Base-by-base conservation (phyloP, 2,888 invertebrate species). In the Trichacis sp. region DNA sequence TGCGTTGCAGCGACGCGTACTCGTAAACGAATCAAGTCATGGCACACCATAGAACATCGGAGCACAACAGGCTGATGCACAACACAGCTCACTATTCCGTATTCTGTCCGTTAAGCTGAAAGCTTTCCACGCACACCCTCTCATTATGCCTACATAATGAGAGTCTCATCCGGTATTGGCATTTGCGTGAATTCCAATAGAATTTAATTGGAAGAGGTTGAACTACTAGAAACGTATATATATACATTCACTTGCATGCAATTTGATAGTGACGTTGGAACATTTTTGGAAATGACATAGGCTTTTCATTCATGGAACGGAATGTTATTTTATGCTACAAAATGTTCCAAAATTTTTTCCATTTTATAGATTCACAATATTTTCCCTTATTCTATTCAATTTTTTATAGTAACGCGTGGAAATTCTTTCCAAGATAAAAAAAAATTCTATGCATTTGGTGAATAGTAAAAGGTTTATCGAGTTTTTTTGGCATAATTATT, bases 191-290 rank as follows among this genome's bases (percentile, higher is more conserved):
- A 82, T 82, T 79, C 81, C 82, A 76, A 82, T 82, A 76, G 80
- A 82, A 83, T 82, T 81, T 82, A 83, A 83, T 82, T 81, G 81
- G 78, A 78, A 78, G 76, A 78, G 77, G 77, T 80, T 72, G 77
- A 72, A 71, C 73, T 64, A 36, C 24, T 43, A 15, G 52, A 9
- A 56, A 17, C 52, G 66, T 68, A 56, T 49, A 65, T 67, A 56
- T 70, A 67, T 58, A 67, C 63, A 43, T 48, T 45, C 48, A 55
- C 40, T 24, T 54, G 54, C 58, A 36, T 45, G 58, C 47, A 47
- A 52, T 42, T 47, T 24, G 49, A 42, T 36, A 18, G 12, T 33
- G 33, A 36, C 20, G 18, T 51, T 47, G 24, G 47, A 53, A 53
- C 8, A 19, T 48, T 24, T 19, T 14, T 42, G 15, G n/a, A n/a